Evolutionary conservation across 2,113 vertebrate species (phyloP).

Genomic region (Poecilia latipinna): DNA sequence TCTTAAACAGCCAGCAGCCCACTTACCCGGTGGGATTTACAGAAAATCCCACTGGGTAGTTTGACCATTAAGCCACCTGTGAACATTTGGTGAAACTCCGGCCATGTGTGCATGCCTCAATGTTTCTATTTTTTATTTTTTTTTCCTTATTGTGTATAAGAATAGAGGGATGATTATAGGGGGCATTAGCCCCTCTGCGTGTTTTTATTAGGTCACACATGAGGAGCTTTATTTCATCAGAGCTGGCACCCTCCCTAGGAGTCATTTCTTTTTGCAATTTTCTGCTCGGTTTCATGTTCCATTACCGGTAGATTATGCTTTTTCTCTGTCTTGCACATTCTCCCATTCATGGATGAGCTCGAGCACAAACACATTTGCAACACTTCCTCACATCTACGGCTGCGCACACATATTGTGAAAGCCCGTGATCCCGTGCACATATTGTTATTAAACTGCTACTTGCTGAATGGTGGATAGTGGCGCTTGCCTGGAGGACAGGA

Average conservation of each 20-base stretch:
- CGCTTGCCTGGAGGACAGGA: constrained; percentile 46
- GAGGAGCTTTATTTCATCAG: constrained; percentile 70
- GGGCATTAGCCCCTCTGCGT: constrained; percentile 51
- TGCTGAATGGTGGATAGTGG: constrained; percentile 51
- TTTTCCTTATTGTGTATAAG: constrained; percentile 32
- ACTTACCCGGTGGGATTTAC: neutral
- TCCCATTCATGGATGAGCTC: constrained; percentile 61
- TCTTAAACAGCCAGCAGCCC: neutral
- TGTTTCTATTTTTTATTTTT: neutral
- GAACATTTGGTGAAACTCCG: constrained; percentile 20
- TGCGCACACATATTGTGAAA: constrained; percentile 37
- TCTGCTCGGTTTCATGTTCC: constrained; percentile 80
- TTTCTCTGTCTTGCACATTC: constrained; percentile 59
- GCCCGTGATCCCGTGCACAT: constrained; percentile 41
- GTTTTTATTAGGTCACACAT: constrained; percentile 67
- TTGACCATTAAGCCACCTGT: constrained; percentile 20
- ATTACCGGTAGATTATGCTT: constrained; percentile 72
- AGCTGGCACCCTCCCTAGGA: constrained; percentile 62
- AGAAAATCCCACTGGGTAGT: constrained; percentile 6
- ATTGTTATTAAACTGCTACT: constrained; percentile 55
- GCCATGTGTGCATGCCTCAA: constrained; percentile 1
- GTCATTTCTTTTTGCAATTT: constrained; percentile 79
- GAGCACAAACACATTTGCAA: constrained; percentile 59
- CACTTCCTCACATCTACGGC: constrained; percentile 24
- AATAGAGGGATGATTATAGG: constrained; percentile 57